phyloP scores from a whole-genome alignment of 2,113 vertebrate species.

The Xyrauchen texanus region DNA sequence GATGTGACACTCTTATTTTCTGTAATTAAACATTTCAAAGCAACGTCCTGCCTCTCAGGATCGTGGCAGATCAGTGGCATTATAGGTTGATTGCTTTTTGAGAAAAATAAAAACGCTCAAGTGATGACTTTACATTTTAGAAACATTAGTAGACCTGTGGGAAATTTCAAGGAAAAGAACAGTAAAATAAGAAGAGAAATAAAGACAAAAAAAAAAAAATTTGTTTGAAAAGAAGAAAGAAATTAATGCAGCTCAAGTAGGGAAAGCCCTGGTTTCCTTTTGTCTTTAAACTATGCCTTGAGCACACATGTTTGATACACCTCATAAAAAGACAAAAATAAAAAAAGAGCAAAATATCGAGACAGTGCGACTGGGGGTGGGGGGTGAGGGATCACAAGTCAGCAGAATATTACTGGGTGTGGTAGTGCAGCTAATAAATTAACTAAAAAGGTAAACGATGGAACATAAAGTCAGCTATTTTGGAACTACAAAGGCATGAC shows the following conservation, averaged over 20 bases:
- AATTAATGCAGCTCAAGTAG: no score
- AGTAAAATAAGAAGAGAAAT: no score
- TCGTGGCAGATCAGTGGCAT: constrained; percentile 17
- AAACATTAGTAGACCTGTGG: no score
- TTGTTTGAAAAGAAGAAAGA: no score
- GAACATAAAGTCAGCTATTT: constrained; percentile 77
- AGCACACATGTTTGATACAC: no score
- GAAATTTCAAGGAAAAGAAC: no score
- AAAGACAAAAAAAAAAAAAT: no score
- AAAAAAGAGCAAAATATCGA: no score
- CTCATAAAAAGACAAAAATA: no score
- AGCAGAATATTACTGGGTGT: constrained; percentile 84
- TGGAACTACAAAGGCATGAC: constrained; percentile 90
- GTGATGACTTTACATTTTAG: constrained; percentile 38
- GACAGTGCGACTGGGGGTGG: no score
- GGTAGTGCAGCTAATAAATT: constrained; percentile 85
- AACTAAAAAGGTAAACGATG: constrained; percentile 78
- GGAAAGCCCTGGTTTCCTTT: no score
- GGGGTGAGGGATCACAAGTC: constrained; percentile 59
- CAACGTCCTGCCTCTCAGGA: constrained; percentile 41
- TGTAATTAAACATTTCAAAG: constrained; percentile 68
- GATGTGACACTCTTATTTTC: constrained; percentile 58
- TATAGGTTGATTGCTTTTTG: constrained; percentile 54
- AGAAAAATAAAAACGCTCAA: constrained; percentile 56
- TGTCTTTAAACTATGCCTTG: no score